Evolutionary conservation across 2,797 vertebrate species (phyloP).

Genomic region (Brotogeris chrysoptera): DNA sequence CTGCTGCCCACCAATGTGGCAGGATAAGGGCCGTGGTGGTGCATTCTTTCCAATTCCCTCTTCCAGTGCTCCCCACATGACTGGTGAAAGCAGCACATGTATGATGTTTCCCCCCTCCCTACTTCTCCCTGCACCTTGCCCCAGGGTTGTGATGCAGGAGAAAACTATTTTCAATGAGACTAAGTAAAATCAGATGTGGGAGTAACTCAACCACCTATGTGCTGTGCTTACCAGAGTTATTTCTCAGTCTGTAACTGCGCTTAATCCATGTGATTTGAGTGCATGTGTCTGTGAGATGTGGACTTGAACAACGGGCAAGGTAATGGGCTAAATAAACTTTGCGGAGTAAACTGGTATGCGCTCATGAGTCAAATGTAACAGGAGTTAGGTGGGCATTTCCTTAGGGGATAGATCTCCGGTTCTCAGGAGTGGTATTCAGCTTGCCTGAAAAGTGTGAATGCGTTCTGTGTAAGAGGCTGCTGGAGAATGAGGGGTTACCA

Average conservation of each 20-base stretch:
- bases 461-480: not conserved
- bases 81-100: not conserved
- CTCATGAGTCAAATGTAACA: not conserved
- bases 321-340: not conserved
- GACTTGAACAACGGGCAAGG: not conserved
- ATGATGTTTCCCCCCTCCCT: not conserved
- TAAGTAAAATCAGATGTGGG: not conserved
- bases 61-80: not conserved
- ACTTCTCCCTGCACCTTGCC: not conserved
- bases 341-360: not conserved
- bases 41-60: not conserved
- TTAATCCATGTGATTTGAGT: not conserved
- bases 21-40: not conserved
- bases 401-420: not conserved
- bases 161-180: not conserved
- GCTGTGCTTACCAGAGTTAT: not conserved
- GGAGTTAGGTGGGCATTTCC: not conserved
- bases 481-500: conserved; percentile 51
- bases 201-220: not conserved
- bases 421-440: not conserved
- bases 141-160: not conserved
- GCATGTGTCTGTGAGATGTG: not conserved
- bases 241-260: not conserved
- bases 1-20: not conserved
- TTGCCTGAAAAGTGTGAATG: not conserved